Evolutionary conservation across 2,113 vertebrate genomes (phyloP), one percentile per base, ranked within the genome.

Genomic region (Oriolus oriolus): DNA sequence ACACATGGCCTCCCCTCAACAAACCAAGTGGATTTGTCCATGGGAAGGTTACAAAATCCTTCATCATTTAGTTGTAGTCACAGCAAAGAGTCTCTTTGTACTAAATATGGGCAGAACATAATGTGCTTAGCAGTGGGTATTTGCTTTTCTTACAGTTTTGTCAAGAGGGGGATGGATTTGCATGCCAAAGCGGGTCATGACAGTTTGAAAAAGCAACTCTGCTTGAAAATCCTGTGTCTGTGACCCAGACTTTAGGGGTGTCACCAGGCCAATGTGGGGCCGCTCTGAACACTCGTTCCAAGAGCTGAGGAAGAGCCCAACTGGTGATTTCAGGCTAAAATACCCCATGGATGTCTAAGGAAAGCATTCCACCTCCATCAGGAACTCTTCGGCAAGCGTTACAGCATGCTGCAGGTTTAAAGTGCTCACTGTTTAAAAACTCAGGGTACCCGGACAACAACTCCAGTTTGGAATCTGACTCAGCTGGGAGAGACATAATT

Each of bases 1-100:
- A 97, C 96, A 96, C 95, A 96, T 96, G 95, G 89, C 71, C 96
- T 92, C 92, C 90, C 42, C 76, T 26, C 71, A 94, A 97, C 92
- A 96, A 96, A 86, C 52, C 82, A 17, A n/a, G 63, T 9, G 52
- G 87, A 89, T 92, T 75, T 95, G 85, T 68, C 61, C 74, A 22
- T 9, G 33, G 1, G 35, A 90, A 87, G 83, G 89, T 60, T 87
- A 84, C 79, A 39, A 83, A 95, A 91, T 64, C 89, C 82, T 87
- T 77, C 26, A 2, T 21, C 65, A 65, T 47, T 91, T 56, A 27
- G 42, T 27, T 75, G 71, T 31, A 39, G 41, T 54, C 63, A 11
- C 3, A 47, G 90, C 63, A 75, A 87, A 95, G 94, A 59, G 66
- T 20, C 64, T 75, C 84, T 96, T 90, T 94, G 93, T 92, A 23